These are phyloP conservation scores for Rapana venosa DNA, from an alignment of 2,888 invertebrate genomes.

Conservation along the genomic window DNA sequence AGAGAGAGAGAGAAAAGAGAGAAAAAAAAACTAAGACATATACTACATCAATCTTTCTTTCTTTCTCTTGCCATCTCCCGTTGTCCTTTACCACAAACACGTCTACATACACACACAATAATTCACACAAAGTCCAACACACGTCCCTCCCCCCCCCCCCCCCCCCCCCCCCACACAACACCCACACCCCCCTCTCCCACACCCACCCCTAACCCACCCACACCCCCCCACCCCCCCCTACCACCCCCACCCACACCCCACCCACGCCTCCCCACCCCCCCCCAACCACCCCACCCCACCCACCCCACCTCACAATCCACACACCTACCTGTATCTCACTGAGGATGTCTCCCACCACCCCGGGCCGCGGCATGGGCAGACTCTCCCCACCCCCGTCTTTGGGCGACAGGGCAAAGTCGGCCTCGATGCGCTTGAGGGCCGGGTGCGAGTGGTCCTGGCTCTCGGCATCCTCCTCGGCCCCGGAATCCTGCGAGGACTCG, in stretches of 20 bases:
- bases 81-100: too few species aligned
- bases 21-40: too few species aligned
- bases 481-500: slow-evolving; percentile 52
- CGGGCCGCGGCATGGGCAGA: slow-evolving; percentile 65
- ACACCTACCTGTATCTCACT: slow-evolving; percentile 92
- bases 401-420: slow-evolving; percentile 65
- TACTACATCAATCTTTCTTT: too few species aligned
- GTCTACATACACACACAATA: too few species aligned
- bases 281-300: not conserved
- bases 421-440: slow-evolving; percentile 73
- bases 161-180: too few species aligned
- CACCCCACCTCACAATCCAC: not conserved
- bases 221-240: not conserved
- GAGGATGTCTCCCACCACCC: slow-evolving; percentile 75
- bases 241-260: not conserved
- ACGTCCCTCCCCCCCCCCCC: too few species aligned
- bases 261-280: not conserved
- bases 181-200: too few species aligned
- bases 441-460: slow-evolving; percentile 67
- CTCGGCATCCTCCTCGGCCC: slow-evolving; percentile 65
- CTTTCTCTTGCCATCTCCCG: too few species aligned
- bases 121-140: too few species aligned
- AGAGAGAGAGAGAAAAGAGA: too few species aligned
- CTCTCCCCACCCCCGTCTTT: slow-evolving; percentile 52
- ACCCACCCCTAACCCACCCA: not conserved